Base-by-base conservation (phyloP, 2,797 vertebrate genomes). In the Spondyliosoma cantharus region DNA sequence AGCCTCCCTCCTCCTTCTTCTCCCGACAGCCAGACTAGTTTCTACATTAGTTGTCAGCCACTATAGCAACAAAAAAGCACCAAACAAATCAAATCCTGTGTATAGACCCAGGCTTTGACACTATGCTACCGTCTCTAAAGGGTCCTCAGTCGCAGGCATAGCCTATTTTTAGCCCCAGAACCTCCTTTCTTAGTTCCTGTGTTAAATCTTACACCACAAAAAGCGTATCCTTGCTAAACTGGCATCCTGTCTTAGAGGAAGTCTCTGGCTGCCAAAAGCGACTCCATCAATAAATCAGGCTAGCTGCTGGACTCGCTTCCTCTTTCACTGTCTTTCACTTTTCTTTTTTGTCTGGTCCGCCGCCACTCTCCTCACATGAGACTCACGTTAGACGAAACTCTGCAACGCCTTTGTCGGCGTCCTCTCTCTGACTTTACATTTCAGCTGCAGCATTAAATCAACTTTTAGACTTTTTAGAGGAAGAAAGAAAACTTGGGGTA, bases 261-360 rank as follows among this genome's bases (percentile, higher is more conserved):
- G 73, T 84, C 63, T 76, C 57, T 9, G 62, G 64, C 66, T 69
- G 86, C 88, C 82, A 86, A 78, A 86, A 17, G 67, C 54, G 4
- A 54, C 68, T 75, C 80, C 64, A 89, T 92, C 88, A 90, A 92
- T 93, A 91, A 92, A 90, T 90, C 86, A 91, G 78, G 53, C 85
- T 69, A 13, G 69, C 84, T 16, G 48, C 76, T 69, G 84, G 87
- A 66, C 83, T 83, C 27, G 60, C 83, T 86, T 92, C 90, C 87
- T 68, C 76, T 83, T 85, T 84, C 78, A 72, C 69, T 11, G 73
- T 86, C 85, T 86, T 76, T 84, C 77, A 52, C 82, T 78, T 84
- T 87, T 70, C 64, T 66, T 76, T 76, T 78, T 64, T 42, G 54
- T 80, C 65, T 65, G 27, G 3, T 68, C 45, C 2, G 3, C 3